Evolutionary conservation across 1,140 invertebrate genomes (phyloP), one percentile per base, ranked within the genome.

Genomic region (Ooceraea biroi): DNA sequence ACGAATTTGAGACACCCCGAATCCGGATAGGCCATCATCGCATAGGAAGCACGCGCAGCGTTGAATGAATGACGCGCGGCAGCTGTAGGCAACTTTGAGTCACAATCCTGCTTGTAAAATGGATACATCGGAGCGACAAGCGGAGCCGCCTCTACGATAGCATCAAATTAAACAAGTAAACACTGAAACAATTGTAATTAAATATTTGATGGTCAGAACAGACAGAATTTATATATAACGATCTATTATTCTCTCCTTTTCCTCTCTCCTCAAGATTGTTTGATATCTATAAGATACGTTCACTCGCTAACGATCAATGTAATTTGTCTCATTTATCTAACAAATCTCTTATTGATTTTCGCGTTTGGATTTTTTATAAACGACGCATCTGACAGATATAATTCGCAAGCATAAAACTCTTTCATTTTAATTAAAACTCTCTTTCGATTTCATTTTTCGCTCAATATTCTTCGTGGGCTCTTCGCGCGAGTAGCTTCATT

Each of bases 31-130:
- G 11, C 3, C 52, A 19, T 0, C 52, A 44, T 2, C n/a, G 17
- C 4, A 41, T 30, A 30, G 41, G 57, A 48, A 58, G 44, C 52
- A 25, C 60, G 76, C 30, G 14, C 14, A 41, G 14, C 44, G 60
- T 22, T 91, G 85, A 91, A 87, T 85, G 88, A 90, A 87, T 85
- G 88, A 90, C 88, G 85, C 61, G 71, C 86, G 87, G 87, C 90
- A 91, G 90, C 90, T 91, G 89, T 89, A 68, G 30, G 46, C 48
- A 65, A 60, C 36, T 72, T 69, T 22, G 41, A 78, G 46, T 66
- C 48, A 60, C 71, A 36, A 76, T 83, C 48, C 22, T 73, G 63
- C 12, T 55, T 30, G 50, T 78, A 44, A 55, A 68, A 55, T n/a
- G 74, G 17, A 68, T 57, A 41, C 17, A 41, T 41, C n/a, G 8